Conservation (phyloP, 2,797 vertebrate genomes). For the Tokudaia muenninki region DNA sequence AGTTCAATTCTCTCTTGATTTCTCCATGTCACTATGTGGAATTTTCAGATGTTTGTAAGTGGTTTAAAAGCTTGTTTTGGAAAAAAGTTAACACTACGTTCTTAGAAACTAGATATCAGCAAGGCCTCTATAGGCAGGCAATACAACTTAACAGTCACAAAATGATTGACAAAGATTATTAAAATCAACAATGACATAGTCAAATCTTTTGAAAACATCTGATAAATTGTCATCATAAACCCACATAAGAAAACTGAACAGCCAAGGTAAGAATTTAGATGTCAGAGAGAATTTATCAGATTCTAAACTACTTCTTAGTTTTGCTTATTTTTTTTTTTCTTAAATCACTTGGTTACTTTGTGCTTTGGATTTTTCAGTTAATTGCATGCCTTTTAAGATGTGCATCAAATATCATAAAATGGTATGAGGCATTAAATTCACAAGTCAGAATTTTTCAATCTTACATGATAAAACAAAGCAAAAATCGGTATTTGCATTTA, state of each 20-base stretch:
- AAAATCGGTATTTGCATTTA: slow-evolving; percentile 30
- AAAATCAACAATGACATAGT: slow-evolving; percentile 37
- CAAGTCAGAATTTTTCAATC: slow-evolving; percentile 19
- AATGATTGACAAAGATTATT: neutral
- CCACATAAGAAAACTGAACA: slow-evolving; percentile 31
- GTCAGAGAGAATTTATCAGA: neutral
- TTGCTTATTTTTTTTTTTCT: neutral
- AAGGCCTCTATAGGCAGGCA: slow-evolving; percentile 14
- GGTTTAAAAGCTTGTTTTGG: neutral
- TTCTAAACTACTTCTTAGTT: slow-evolving; percentile 28
- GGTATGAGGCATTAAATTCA: slow-evolving; percentile 26
- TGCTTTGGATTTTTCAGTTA: slow-evolving; percentile 5
- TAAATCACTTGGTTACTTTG: neutral
- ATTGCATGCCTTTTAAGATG: neutral
- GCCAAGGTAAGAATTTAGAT: neutral
- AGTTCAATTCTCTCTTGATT: neutral
- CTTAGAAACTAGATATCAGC: slow-evolving; percentile 1
- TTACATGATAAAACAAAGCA: slow-evolving; percentile 39
- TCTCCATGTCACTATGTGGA: neutral
- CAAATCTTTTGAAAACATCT: neutral
- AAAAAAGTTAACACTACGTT: neutral
- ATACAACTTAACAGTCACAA: slow-evolving; percentile 23
- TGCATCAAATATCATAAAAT: neutral
- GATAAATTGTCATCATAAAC: slow-evolving; percentile 22
- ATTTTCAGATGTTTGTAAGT: neutral